These are phyloP conservation scores for Thermophis baileyi DNA, from an alignment of 2,113 vertebrate genomes.

Conservation along the genomic window DNA sequence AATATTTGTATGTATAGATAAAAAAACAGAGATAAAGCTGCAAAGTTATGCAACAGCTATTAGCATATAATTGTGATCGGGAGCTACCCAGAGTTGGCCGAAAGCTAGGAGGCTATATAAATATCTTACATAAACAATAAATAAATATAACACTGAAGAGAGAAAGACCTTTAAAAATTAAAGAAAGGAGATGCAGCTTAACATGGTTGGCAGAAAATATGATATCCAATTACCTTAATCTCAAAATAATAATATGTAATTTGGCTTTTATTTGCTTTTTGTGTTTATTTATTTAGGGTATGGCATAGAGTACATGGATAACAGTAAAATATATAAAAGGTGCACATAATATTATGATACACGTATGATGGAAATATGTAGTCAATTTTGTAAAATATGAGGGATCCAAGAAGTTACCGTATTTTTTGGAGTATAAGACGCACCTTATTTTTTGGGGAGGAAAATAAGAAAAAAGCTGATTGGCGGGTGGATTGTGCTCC, in stretches of 20 bases:
- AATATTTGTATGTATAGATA: not conserved
- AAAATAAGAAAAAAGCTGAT: no score
- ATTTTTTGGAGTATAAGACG: no score
- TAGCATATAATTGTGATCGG: not conserved
- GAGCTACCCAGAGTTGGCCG: not conserved
- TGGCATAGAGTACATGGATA: not conserved
- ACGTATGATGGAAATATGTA: not conserved
- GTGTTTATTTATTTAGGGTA: not conserved
- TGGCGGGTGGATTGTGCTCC: no score
- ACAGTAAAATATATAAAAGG: not conserved
- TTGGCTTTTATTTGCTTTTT: not conserved
- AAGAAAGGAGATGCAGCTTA: not conserved
- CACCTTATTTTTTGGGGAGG: no score
- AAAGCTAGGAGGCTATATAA: not conserved
- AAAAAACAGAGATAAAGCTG: not conserved
- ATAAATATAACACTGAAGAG: not conserved
- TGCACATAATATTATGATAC: not conserved
- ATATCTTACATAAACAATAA: not conserved
- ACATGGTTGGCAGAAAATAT: not conserved
- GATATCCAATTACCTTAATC: not conserved
- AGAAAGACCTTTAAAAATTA: not conserved
- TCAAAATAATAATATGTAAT: not conserved
- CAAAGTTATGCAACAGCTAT: not conserved
- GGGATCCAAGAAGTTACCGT: not conserved
- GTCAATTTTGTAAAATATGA: not conserved